Percentiles rank a stretch among this genome's conserved stretches.
Conservation (phyloP, 1,140 invertebrate genomes). For the Fopius arisanus region DNA sequence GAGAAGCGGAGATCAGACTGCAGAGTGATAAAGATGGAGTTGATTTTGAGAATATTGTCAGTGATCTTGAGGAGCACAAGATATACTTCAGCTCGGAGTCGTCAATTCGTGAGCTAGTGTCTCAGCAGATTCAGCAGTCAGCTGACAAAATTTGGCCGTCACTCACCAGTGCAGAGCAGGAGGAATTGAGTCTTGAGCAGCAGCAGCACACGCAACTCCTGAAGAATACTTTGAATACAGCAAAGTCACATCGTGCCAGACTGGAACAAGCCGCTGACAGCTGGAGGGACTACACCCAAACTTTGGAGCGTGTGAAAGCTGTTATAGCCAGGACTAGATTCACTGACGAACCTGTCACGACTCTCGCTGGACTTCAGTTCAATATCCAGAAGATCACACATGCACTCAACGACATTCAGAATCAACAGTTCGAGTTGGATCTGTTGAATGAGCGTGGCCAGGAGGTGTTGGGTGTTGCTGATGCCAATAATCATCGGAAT, state of each 20-base stretch:
- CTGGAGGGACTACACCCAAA: slow-evolving; percentile 82
- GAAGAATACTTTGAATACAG: slow-evolving; percentile 83
- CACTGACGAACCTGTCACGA: slow-evolving; percentile 77
- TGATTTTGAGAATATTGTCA: slow-evolving; percentile 85
- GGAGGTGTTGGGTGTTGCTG: slow-evolving; percentile 72
- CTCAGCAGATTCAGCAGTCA: slow-evolving; percentile 81
- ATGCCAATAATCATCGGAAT: slow-evolving; percentile 68
- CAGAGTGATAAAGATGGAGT: slow-evolving; percentile 82
- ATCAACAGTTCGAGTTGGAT: slow-evolving; percentile 71
- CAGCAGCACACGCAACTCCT: slow-evolving; percentile 79
- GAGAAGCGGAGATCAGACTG: slow-evolving; percentile 81
- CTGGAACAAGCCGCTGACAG: slow-evolving; percentile 80
- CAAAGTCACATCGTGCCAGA: slow-evolving; percentile 77
- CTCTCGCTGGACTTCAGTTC: slow-evolving; percentile 78
- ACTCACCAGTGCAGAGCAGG: slow-evolving; percentile 78
- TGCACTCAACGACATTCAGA: slow-evolving; percentile 78
- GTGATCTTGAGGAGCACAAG: slow-evolving; percentile 86
- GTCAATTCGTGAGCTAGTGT: slow-evolving; percentile 79
- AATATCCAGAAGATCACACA: slow-evolving; percentile 83
- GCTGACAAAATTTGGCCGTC: slow-evolving; percentile 89
- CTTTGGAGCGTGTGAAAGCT: slow-evolving; percentile 77
- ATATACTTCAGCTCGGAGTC: slow-evolving; percentile 82
- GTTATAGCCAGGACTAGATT: slow-evolving; percentile 78
- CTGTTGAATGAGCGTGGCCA: slow-evolving; percentile 72
- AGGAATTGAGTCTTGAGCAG: slow-evolving; percentile 80